Evolutionary conservation across 2,797 vertebrate species (phyloP).

Genomic region (Pseudocheirus occidentalis): DNA sequence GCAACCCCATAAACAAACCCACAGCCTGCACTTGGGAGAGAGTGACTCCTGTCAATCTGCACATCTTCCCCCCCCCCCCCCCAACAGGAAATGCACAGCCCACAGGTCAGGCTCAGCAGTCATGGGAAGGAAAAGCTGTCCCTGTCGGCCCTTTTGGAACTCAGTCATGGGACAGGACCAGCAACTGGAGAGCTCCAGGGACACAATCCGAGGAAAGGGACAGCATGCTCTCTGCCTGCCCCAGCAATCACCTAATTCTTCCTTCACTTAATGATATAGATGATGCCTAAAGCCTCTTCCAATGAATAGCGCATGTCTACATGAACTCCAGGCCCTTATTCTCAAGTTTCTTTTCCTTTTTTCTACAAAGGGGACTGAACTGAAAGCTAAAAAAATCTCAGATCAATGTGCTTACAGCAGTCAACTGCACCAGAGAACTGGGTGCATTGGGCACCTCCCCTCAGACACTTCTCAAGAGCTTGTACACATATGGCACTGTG

Average conservation of each 20-base stretch:
- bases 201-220: neutral
- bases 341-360: conserved; percentile 1
- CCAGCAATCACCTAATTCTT: neutral
- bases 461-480: neutral
- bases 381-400: neutral
- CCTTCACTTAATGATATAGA: neutral
- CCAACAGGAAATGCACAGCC: neutral
- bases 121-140: neutral
- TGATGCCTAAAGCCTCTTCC: conserved; percentile 17
- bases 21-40: neutral
- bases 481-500: neutral
- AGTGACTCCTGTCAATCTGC: neutral
- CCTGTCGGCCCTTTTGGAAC: neutral
- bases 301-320: neutral
- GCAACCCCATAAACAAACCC: neutral
- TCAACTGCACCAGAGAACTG: neutral
- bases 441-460: neutral
- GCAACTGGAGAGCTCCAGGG: neutral
- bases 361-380: conserved; percentile 19
- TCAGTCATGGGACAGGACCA: neutral
- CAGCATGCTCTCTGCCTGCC: neutral
- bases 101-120: neutral
- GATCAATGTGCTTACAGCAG: neutral
- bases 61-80: neutral
- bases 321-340: neutral